These are phyloP conservation scores for Pangasius larnaudii DNA, from an alignment of 2,797 vertebrate genomes.

Conservation along the genomic window DNA sequence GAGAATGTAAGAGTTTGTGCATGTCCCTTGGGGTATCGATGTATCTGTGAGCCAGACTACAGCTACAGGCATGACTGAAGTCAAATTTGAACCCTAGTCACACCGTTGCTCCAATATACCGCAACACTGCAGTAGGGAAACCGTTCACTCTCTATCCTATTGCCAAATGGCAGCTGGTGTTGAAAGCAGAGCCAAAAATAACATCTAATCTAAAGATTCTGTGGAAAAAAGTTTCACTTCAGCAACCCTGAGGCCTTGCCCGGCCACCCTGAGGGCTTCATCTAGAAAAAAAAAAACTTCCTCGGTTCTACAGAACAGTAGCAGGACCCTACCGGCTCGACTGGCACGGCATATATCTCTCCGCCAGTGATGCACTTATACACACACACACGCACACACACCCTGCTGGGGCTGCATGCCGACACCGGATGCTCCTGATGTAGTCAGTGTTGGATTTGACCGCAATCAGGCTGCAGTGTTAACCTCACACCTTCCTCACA, in stretches of 20 bases:
- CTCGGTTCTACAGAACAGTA: neutral
- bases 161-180: constrained; percentile 41
- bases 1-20: neutral
- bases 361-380: neutral
- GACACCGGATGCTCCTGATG: constrained; percentile 18
- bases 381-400: constrained; percentile 8
- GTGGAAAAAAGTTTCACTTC: constrained; percentile 6
- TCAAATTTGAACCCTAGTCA: constrained; percentile 47
- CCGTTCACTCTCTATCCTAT: neutral
- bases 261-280: neutral
- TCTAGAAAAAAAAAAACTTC: neutral
- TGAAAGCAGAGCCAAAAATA: constrained; percentile 38
- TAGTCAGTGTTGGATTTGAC: neutral
- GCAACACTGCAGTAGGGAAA: constrained; percentile 46
- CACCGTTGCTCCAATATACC: constrained; percentile 19
- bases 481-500: constrained; percentile 2
- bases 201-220: constrained; percentile 34
- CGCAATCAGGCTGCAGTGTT: neutral
- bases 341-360: neutral
- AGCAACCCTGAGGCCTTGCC: constrained; percentile 3
- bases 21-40: neutral
- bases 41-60: neutral
- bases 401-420: neutral
- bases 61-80: constrained; percentile 30
- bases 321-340: neutral